Base-by-base conservation (phyloP, 2,888 invertebrate genomes). In the Drosophila subquinaria region DNA sequence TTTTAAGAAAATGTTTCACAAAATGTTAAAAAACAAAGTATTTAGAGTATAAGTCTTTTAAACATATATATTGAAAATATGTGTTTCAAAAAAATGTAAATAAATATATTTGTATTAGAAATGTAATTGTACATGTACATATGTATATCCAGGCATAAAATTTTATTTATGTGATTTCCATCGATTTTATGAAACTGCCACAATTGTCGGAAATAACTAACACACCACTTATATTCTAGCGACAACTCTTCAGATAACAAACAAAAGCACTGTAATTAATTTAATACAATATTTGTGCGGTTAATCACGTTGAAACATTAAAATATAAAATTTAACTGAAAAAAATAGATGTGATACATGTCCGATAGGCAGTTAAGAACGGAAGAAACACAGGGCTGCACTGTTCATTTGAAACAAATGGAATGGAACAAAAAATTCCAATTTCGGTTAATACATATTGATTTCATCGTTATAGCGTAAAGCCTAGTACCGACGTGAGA, bases 91-190 rank as follows among this genome's bases (percentile, higher is more conserved):
- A 13, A 45, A 1, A 15, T 43, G 10, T 11, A n/a, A 6, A 47
- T n/a, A 6, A 4, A 6, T 11, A 2, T 27, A 4, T 27, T 47
- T 0, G 8, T 47, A 20, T 43, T 8, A 30, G 30, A 15, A 3
- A 11, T 23, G 23, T 20, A 6, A 45, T 17, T 17, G 17, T 17
- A 17, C 17, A 17, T 17, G 17, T 17, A 43, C 20, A 13, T 45
- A 42, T 3, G 8, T 30, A 10, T 47, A 30, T 2, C 8, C 2
- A 6, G 8, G 30, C 38, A 27, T 40, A 53, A 10, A 27, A 27
- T 40, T 15, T 1, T 20, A 40, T 53, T 40, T 52, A 36, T 36
- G 36, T 9, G 36, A 53, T 40, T 53, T 53, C n/a, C 52, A 40
- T 27, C 38, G 23, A 53, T 53, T 53, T 53, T 38, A 38, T 27